Evolutionary conservation across 1,140 invertebrate genomes (phyloP), one percentile per base, ranked within the genome.

Genomic region (Trichonephila clavata): DNA sequence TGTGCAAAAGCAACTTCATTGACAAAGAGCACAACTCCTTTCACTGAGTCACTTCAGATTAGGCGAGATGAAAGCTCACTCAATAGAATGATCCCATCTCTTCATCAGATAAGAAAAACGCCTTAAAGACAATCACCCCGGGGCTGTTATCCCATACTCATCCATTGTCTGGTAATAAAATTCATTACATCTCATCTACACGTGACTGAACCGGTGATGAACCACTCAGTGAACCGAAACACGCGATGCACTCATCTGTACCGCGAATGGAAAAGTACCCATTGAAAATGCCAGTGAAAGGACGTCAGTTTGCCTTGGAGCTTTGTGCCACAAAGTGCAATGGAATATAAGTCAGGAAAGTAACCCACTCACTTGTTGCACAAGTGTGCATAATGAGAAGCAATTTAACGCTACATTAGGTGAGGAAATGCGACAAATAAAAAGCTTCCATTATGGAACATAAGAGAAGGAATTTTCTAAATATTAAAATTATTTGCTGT

Each of bases 341-440:
- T 21, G 8, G 39, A 80, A 90, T 90, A 32, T 90, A 60, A 90
- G 88, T 77, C 88, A 90, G 68, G 88, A 90, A 90, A 90, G 68
- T 50, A 90, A 90, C 24, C 24, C 59, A 89, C 65, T 32, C 39
- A 24, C 32, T 43, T 89, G 32, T 71, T 89, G 63, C 18, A 68
- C 24, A 68, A 39, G 50, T 57, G 63, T 27, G 6, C 50, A 21
- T 65, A 39, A 86, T 10, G 18, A 80, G 77, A 57, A 16, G 50
- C 65, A 50, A 68, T 77, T 87, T 94, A 21, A 94, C 88, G 92
- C 93, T 16, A 88, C 90, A 90, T 94, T 95, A 63, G 95, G 83
- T 3, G 84, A 87, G 61, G 21, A 39, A 87, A 87, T 60, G 16
- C 39, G 60, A 65, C 32, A 87, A 63, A 63, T 6, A 84, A 50